Conservation (phyloP, 2,113 vertebrate genomes). For the Sceloporus undulatus region DNA sequence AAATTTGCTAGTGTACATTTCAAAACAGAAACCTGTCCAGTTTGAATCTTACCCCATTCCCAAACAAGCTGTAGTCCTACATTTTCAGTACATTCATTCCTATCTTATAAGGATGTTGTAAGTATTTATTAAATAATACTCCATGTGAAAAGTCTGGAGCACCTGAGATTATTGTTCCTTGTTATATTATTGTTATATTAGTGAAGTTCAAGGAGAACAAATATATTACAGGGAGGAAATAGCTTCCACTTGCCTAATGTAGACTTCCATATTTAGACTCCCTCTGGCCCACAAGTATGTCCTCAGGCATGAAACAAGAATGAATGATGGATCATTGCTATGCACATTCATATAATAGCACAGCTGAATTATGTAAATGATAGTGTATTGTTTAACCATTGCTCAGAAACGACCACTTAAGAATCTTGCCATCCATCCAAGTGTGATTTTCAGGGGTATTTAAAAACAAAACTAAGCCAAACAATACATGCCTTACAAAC, state of each 20-base stretch:
- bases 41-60: background rate
- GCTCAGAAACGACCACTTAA: constrained; percentile 49
- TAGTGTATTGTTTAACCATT: constrained; percentile 50
- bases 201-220: constrained; percentile 44
- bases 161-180: background rate
- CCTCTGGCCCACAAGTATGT: constrained; percentile 37
- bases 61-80: background rate
- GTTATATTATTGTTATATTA: constrained; percentile 50
- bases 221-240: constrained; percentile 62
- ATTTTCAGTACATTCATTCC: background rate
- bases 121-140: background rate
- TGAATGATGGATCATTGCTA: constrained; percentile 58
- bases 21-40: background rate
- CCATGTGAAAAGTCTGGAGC: background rate
- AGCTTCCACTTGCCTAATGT: constrained; percentile 48
- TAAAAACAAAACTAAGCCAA: background rate
- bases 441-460: background rate
- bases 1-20: background rate
- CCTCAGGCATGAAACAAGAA: constrained; percentile 50
- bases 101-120: background rate
- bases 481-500: background rate
- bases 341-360: constrained; percentile 30
- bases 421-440: background rate
- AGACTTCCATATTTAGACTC: constrained; percentile 1
- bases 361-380: constrained; percentile 52